A percentile compares a stretch with the other conserved stretches of the same genome.
phyloP scores from a whole-genome alignment of 37 sponge, comb jelly and placozoan genomes.

The Trichoplax adhaerens region DNA sequence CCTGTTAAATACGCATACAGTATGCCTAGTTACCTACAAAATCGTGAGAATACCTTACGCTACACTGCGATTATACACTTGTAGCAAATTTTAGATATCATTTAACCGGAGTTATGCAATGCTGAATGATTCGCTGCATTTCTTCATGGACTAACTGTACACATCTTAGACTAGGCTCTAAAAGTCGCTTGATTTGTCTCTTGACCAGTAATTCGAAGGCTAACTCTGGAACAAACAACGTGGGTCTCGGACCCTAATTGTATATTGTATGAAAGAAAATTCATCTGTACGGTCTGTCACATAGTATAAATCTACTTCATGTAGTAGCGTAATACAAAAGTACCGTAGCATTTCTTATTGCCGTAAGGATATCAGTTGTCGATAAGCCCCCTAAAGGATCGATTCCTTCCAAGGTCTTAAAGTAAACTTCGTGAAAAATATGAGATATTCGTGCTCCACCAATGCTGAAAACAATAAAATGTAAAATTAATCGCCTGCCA shows the following conservation, averaged over 20 bases:
- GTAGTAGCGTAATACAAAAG: constrained; percentile 1
- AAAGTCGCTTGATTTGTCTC: constrained; percentile 70
- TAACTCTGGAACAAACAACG: constrained; percentile 93
- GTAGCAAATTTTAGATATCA: constrained; percentile 12
- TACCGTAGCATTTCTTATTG: constrained; percentile 78
- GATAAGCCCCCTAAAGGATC: constrained; percentile 66
- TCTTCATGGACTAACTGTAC: constrained; percentile 95
- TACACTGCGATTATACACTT: background rate
- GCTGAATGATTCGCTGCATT: constrained; percentile 79
- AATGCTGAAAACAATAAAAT: constrained; percentile 7
- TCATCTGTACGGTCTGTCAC: background rate
- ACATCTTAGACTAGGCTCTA: constrained; percentile 77
- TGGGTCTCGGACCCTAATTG: constrained; percentile 69
- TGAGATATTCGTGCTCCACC: constrained; percentile 92
- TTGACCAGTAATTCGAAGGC: constrained; percentile 97
- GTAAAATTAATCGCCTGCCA: background rate
- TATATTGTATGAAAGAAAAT: background rate
- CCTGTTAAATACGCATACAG: constrained; percentile 26
- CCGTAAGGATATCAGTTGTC: constrained; percentile 59
- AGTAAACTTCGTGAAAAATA: constrained; percentile 81
- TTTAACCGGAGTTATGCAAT: constrained; percentile 17
- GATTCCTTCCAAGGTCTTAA: constrained; percentile 42
- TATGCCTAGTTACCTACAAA: background rate
- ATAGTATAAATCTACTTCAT: background rate
- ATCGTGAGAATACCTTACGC: background rate